Evolutionary conservation across 2,888 invertebrate genomes (phyloP), one percentile per base, ranked within the genome.

Genomic region (Steinernema hermaphroditum): DNA sequence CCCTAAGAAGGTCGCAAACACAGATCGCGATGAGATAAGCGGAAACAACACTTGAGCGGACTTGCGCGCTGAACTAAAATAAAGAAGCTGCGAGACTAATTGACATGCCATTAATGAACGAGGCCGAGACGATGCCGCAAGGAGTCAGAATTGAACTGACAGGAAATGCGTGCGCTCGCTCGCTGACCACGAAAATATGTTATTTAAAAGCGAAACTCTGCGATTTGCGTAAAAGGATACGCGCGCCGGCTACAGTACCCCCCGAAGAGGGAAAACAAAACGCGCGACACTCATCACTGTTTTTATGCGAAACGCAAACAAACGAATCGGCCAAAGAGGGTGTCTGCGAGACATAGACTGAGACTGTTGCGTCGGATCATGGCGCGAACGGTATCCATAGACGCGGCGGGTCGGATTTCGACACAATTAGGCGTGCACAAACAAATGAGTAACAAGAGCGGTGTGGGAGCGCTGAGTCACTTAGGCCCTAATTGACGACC

Each of bases 381-480:
- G 37, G 12, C 37, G 37, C 37, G 4, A 37, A 8, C 37, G 37
- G 12, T 37, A 37, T 8, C 37, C 37, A 4, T 8, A 37, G 6
- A 8, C 6, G 4, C 37, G 37, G 37, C 29, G 62, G 62, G 27
- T 62, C 32, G 9, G 62, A 62, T 62, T 62, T 62, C 62, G 32
- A 24, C 62, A 62, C 62, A 62, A 62, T 62, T 62, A 62, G 29
- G 8, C 32, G 62, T n/a, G 34, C 62, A 19, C 62, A 62, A 62
- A 27, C 62, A 62, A 32, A 16, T n/a, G n/a, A 37, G 62, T 62
- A 62, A 62, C 32, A 12, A 29, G 62, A 62, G 19, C 34, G 32
- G 62, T 62, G 62, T 62, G 62, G 62, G 62, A 62, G 62, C 29
- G 62, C 54, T 14, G 22, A 54, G 62, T 62, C 62, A 34, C 62